Percentiles rank a stretch among this genome's conserved stretches.
Evolutionary conservation across 2,797 vertebrate species (phyloP).

Genomic region (Babyrousa celebensis): DNA sequence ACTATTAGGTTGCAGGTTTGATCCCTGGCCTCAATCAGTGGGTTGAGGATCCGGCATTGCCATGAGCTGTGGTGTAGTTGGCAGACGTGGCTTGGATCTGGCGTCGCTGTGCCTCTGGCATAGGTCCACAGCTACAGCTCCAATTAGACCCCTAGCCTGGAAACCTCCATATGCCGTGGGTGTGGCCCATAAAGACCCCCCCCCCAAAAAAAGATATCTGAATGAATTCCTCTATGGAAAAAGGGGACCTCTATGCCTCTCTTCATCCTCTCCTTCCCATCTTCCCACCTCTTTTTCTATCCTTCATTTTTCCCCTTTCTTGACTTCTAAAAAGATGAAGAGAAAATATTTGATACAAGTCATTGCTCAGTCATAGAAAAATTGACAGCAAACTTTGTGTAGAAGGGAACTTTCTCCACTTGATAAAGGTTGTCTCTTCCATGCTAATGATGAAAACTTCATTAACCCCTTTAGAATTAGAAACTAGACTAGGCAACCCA

Average conservation of each 20-base stretch:
- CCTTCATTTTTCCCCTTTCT: neutral
- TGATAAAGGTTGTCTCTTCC: neutral
- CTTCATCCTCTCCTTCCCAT: neutral
- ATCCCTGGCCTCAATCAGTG: too few species aligned
- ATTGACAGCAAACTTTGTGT: constrained; percentile 46
- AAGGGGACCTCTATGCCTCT: neutral
- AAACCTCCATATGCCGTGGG: too few species aligned
- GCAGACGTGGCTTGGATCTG: too few species aligned
- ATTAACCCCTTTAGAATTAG: constrained; percentile 48
- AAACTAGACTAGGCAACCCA: neutral
- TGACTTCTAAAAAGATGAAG: constrained; percentile 21
- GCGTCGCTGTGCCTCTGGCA: too few species aligned
- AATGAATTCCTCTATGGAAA: constrained; percentile 33
- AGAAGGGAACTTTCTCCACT: constrained; percentile 17
- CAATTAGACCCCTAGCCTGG: too few species aligned
- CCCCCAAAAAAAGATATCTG: neutral
- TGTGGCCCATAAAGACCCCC: too few species aligned
- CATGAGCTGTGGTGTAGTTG: too few species aligned
- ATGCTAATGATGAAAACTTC: constrained; percentile 29
- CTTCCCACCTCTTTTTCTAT: neutral
- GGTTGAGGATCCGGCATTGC: too few species aligned
- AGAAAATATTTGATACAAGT: constrained; percentile 54
- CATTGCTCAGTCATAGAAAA: constrained; percentile 38
- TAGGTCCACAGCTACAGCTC: too few species aligned
- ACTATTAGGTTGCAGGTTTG: too few species aligned